These are phyloP conservation scores for Temnothorax rugatulus DNA, from an alignment of 2,888 invertebrate species.

Conservation along the genomic window DNA sequence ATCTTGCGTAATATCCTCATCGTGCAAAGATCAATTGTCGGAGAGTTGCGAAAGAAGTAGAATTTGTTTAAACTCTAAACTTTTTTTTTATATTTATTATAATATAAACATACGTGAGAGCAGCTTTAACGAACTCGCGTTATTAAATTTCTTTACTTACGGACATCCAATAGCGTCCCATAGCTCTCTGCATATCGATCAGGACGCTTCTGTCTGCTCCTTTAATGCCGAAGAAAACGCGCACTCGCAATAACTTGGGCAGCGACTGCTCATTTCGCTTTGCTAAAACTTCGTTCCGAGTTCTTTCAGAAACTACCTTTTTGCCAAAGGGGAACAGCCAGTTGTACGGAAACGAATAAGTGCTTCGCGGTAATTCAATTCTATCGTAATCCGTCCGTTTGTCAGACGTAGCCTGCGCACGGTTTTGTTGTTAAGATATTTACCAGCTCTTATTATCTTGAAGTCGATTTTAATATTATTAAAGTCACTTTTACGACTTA, in stretches of 20 bases:
- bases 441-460: background rate
- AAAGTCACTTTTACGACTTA: background rate
- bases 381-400: conserved; percentile 67
- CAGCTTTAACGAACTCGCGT: conserved; percentile 1
- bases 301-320: conserved; percentile 67
- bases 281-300: conserved; percentile 67
- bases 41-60: background rate
- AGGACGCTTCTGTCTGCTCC: conserved; percentile 68
- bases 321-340: conserved; percentile 81
- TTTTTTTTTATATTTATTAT: background rate
- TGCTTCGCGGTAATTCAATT: conserved; percentile 72
- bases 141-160: conserved; percentile 66
- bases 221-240: conserved; percentile 73
- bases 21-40: background rate
- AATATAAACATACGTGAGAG: conserved; percentile 2
- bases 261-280: conserved; percentile 22
- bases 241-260: conserved; percentile 71
- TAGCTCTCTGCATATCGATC: conserved; percentile 72
- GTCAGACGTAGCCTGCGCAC: conserved; percentile 46
- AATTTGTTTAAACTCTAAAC: conserved; percentile 2
- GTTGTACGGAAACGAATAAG: conserved; percentile 79
- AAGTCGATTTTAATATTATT: background rate
- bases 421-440: conserved; percentile 10
- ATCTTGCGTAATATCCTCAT: background rate
- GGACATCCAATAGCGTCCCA: conserved; percentile 72